Evolutionary conservation across 2,888 invertebrate species (phyloP).

Genomic region (Phaedon cochleariae): DNA sequence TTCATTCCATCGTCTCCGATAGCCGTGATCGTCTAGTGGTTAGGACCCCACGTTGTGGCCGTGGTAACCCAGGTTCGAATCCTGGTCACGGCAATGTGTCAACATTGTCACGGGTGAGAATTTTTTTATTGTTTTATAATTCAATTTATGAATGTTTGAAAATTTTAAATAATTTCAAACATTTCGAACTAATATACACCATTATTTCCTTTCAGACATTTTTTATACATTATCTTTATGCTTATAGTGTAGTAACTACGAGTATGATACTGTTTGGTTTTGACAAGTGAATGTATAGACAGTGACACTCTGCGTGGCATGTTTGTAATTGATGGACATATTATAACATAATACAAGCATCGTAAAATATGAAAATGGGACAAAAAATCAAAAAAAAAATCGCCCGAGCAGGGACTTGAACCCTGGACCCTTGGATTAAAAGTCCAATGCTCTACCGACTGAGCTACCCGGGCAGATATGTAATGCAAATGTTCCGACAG

Average conservation of each 20-base stretch:
- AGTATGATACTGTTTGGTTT: no score
- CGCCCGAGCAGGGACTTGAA: conserved; percentile 81
- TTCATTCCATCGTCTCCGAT: conserved; percentile 39
- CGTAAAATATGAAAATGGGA: no score
- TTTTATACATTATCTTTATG: no score
- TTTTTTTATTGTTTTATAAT: conserved; percentile 37
- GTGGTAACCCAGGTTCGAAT: conserved; percentile 71
- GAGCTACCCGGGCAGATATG: conserved; percentile 72
- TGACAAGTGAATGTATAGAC: no score
- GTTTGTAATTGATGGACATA: no score
- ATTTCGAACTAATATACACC: no score
- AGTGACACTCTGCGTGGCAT: no score
- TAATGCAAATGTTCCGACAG: no score
- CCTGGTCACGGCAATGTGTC: conserved; percentile 64
- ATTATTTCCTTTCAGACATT: no score
- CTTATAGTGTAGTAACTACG: no score
- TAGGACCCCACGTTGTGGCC: conserved; percentile 69
- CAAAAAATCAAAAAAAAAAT: conserved; percentile 52
- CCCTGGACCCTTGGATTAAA: conserved; percentile 82
- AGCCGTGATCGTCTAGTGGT: conserved; percentile 61
- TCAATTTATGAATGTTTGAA: neutral
- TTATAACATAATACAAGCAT: no score
- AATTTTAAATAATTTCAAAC: no score
- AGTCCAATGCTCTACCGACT: conserved; percentile 80
- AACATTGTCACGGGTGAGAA: conserved; percentile 48